A percentile compares a stretch with the other conserved stretches of the same genome.
phyloP scores from a whole-genome alignment of 2,888 invertebrate genomes.

The Xestia sexstrigata region DNA sequence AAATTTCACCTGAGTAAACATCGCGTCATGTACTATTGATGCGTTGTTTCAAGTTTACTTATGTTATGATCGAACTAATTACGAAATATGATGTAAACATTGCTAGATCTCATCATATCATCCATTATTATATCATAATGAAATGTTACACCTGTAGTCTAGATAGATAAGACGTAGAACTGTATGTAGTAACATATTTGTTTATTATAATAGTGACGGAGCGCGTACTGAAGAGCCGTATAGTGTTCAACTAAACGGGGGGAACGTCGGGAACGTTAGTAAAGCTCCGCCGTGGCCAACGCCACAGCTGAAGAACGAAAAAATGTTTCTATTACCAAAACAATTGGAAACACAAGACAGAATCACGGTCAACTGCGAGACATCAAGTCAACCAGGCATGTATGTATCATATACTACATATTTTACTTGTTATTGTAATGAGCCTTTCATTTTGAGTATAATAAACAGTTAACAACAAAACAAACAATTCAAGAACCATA shows the following conservation, averaged over 20 bases:
- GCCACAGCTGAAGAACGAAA: slow-evolving; percentile 71
- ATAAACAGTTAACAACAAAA: not conserved
- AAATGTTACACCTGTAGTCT: not conserved
- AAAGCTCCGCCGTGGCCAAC: slow-evolving; percentile 76
- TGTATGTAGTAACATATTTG: slow-evolving; percentile 31
- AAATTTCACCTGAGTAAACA: slow-evolving; percentile 48
- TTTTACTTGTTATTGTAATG: not conserved
- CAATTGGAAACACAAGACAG: slow-evolving; percentile 69
- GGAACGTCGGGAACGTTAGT: slow-evolving; percentile 67
- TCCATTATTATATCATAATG: slow-evolving; percentile 6
- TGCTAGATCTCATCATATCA: slow-evolving; percentile 19
- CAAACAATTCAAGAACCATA: slow-evolving; percentile 13
- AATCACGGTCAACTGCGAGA: slow-evolving; percentile 70
- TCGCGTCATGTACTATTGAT: slow-evolving; percentile 29
- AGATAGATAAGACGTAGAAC: not conserved
- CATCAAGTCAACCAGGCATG: slow-evolving; percentile 65
- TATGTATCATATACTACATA: slow-evolving; percentile 52
- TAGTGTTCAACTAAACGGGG: slow-evolving; percentile 75
- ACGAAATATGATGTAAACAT: slow-evolving; percentile 42
- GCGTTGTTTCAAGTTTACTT: slow-evolving; percentile 13
- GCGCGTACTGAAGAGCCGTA: slow-evolving; percentile 72
- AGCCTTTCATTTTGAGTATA: not conserved
- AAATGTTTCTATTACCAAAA: slow-evolving; percentile 79
- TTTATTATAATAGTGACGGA: slow-evolving; percentile 65
- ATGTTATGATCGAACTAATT: slow-evolving; percentile 38